Conservation (phyloP, 2,797 vertebrate genomes). For the Galagoides demidoff region DNA sequence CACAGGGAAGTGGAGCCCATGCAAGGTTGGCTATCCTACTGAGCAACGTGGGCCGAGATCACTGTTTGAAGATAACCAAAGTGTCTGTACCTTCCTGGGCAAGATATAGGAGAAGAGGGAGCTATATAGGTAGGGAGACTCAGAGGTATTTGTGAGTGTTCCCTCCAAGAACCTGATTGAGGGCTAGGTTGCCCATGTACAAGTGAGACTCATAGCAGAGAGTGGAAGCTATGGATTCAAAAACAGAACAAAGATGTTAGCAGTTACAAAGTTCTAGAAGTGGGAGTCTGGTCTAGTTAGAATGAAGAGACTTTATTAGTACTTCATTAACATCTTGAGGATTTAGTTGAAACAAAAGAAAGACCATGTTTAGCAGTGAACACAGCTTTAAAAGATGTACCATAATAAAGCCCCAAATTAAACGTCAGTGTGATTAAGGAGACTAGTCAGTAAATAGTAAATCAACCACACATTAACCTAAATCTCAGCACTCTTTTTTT, state of each 20-base stretch:
- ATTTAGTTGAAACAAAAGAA: neutral
- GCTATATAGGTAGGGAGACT: neutral
- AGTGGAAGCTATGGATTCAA: neutral
- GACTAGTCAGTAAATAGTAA: neutral
- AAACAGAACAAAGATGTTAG: neutral
- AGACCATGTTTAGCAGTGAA: neutral
- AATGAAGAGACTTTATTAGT: neutral
- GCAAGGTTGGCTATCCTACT: neutral
- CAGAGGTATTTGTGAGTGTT: neutral
- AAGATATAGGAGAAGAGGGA: neutral
- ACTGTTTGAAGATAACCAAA: neutral
- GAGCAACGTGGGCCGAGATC: neutral
- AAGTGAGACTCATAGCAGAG: neutral
- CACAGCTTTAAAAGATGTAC: neutral
- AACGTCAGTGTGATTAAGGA: neutral
- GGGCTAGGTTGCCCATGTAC: neutral
- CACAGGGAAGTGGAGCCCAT: neutral
- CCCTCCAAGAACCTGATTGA: neutral
- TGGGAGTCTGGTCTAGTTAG: neutral
- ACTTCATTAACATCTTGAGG: neutral
- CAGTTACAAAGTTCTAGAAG: neutral
- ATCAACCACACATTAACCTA: neutral
- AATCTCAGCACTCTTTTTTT: neutral
- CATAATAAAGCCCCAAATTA: neutral
- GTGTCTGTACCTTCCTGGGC: neutral